Conservation (phyloP, 2,888 invertebrate species). For the Physocephala rufipes region DNA sequence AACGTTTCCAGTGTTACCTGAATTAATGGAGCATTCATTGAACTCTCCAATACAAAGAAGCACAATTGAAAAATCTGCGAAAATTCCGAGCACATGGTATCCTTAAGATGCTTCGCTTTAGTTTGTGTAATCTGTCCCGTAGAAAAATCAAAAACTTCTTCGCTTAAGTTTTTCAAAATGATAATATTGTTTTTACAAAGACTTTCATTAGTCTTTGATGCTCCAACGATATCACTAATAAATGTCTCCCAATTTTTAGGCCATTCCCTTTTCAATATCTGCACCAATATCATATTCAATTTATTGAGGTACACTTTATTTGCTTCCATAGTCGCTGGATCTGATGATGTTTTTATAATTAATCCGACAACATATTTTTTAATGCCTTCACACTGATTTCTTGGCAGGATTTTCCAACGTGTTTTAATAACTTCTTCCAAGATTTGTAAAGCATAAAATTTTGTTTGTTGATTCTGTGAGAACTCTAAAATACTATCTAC, state of each 20-base stretch:
- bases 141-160: conserved; percentile 99
- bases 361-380: conserved; percentile 99
- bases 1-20: conserved; percentile 96
- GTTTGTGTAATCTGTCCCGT: conserved; percentile 98
- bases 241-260: conserved; percentile 99
- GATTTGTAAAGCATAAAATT: conserved; percentile 99
- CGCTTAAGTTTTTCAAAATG: conserved; percentile 95
- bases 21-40: conserved; percentile 95
- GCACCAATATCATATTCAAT: conserved; percentile 98
- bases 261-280: conserved; percentile 99
- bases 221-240: conserved; percentile 98
- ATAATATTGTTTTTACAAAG: conserved; percentile 99
- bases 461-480: conserved; percentile 97
- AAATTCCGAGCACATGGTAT: conserved; percentile 99
- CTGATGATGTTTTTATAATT: conserved; percentile 98
- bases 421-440: conserved; percentile 99
- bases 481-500: conserved; percentile 99
- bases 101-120: conserved; percentile 98
- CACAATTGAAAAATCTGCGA: conserved; percentile 98
- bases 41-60: conserved; percentile 97
- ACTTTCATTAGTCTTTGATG: conserved; percentile 98
- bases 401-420: conserved; percentile 97
- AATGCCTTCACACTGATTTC: conserved; percentile 99
- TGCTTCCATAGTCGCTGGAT: conserved; percentile 85
- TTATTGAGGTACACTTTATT: conserved; percentile 98